phyloP scores from a whole-genome alignment of 2,888 invertebrate species.

The Eupsilia transversa region DNA sequence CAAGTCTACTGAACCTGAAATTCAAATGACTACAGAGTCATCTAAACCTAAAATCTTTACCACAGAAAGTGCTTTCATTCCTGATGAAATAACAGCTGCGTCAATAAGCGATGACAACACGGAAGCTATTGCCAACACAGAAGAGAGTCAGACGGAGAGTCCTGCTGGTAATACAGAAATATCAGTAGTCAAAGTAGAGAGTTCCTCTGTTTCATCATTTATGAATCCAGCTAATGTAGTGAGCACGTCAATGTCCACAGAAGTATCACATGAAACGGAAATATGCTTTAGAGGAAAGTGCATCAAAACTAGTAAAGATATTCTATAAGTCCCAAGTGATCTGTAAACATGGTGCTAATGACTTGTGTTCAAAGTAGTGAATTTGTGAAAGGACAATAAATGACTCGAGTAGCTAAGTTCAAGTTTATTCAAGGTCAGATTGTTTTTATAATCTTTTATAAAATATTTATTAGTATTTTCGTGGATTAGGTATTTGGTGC shows the following conservation, averaged over 20 bases:
- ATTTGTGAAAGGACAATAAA: conserved; percentile 61
- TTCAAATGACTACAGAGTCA: conserved; percentile 74
- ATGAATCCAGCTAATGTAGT: conserved; percentile 90
- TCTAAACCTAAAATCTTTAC: conserved; percentile 76
- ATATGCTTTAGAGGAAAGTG: conserved; percentile 97
- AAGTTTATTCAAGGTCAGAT: conserved; percentile 37
- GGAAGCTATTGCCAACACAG: conserved; percentile 57
- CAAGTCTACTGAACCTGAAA: conserved; percentile 61
- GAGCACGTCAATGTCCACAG: conserved; percentile 95
- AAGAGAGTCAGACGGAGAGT: conserved; percentile 60
- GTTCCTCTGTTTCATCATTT: conserved; percentile 82
- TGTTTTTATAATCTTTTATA: conserved; percentile 59
- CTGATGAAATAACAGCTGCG: conserved; percentile 84
- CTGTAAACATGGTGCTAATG: conserved; percentile 75
- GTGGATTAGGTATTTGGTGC: conserved; percentile 69
- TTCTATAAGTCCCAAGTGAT: conserved; percentile 75
- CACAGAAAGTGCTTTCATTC: conserved; percentile 83
- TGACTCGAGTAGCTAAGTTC: conserved; percentile 49
- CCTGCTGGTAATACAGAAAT: conserved; percentile 63
- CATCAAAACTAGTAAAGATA: conserved; percentile 91
- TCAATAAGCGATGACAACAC: conserved; percentile 55
- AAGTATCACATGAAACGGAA: conserved; percentile 96
- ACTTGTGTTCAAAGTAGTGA: conserved; percentile 83
- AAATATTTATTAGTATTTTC: conserved; percentile 68
- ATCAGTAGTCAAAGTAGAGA: conserved; percentile 72